Percentiles rank a stretch among this genome's conserved stretches.
phyloP scores from a whole-genome alignment of 2,113 vertebrate species.

The Ramphastos sulfuratus region DNA sequence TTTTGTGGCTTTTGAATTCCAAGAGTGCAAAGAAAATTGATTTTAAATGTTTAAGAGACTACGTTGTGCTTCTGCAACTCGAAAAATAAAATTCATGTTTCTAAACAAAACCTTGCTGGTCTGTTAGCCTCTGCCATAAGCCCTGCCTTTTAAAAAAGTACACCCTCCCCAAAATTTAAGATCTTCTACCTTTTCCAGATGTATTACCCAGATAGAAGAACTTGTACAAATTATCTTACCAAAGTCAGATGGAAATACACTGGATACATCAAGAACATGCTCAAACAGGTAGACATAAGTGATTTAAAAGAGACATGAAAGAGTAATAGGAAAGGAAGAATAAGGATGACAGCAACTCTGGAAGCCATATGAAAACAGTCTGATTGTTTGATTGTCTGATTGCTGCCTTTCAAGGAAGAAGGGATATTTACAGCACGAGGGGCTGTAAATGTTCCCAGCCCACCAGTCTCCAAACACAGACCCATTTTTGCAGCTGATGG shows the following conservation, averaged over 20 bases:
- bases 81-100: background rate
- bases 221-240: background rate
- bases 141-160: background rate
- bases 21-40: conserved; percentile 54
- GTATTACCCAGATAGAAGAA: background rate
- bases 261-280: background rate
- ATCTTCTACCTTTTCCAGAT: background rate
- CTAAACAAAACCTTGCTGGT: background rate
- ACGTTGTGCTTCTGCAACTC: background rate
- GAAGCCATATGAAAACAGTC: background rate
- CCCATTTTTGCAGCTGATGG: background rate
- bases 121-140: background rate
- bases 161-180: background rate
- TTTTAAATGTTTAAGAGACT: conserved; percentile 29
- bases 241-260: background rate
- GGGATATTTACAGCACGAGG: background rate
- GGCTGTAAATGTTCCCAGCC: background rate
- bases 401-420: background rate
- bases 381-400: background rate
- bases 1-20: conserved; percentile 61
- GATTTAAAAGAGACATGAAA: background rate
- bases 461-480: accelerated
- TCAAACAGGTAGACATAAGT: background rate
- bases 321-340: background rate
- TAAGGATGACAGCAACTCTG: background rate